These are phyloP conservation scores for Protonemura montana DNA, from an alignment of 2,888 invertebrate genomes.

Conservation along the genomic window DNA sequence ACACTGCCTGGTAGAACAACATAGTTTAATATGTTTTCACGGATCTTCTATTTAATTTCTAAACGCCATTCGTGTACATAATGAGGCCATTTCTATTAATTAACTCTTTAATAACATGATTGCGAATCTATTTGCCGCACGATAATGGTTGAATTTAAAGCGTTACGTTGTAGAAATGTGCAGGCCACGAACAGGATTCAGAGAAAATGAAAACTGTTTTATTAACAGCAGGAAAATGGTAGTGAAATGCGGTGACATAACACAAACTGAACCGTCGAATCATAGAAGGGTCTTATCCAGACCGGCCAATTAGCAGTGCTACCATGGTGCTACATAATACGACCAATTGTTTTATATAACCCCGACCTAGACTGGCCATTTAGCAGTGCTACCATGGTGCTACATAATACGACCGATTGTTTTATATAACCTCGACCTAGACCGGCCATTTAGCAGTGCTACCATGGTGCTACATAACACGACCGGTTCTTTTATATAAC, in stretches of 20 bases:
- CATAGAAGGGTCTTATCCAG: too few species aligned
- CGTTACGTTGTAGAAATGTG: not conserved
- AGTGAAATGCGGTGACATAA: not conserved
- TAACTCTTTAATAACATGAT: not conserved
- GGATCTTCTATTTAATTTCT: not conserved
- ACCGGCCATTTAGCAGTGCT: too few species aligned
- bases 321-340: too few species aligned
- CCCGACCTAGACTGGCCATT: too few species aligned
- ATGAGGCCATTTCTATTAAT: not conserved
- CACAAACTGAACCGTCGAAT: not conserved
- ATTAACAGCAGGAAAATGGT: not conserved
- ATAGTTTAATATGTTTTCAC: not conserved
- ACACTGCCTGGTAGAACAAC: not conserved
- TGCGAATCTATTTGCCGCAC: not conserved
- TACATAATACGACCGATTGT: too few species aligned
- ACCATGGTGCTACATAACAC: too few species aligned
- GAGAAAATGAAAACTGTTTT: not conserved
- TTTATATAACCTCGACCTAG: too few species aligned
- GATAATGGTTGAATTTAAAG: not conserved
- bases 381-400: too few species aligned
- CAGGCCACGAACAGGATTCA: not conserved
- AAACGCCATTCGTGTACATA: not conserved
- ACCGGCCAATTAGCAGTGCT: too few species aligned
- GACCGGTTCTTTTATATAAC: too few species aligned
- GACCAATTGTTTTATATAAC: too few species aligned